Percentiles rank a stretch among this genome's conserved stretches.
Evolutionary conservation across 2,113 vertebrate species (phyloP).

Genomic region (Xiphophorus couchianus): DNA sequence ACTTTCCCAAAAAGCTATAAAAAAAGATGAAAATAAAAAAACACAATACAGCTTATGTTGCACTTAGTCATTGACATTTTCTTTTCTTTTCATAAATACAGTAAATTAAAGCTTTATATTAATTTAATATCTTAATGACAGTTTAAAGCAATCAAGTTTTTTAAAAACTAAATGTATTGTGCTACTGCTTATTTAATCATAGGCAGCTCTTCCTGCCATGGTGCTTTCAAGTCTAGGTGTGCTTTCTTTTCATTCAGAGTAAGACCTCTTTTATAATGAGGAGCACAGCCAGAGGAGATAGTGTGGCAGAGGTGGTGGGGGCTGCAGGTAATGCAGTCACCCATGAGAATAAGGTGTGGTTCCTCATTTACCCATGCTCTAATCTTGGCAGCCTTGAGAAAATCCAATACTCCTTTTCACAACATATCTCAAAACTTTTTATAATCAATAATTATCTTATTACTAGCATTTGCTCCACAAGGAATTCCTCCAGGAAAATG

Average conservation of each 20-base stretch:
- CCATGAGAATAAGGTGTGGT: slow-evolving; percentile 32
- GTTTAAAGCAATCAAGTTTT: not conserved
- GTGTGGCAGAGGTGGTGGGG: slow-evolving; percentile 17
- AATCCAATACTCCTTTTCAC: slow-evolving; percentile 17
- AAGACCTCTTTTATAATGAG: slow-evolving; percentile 41
- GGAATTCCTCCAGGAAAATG: not conserved
- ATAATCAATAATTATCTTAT: slow-evolving; percentile 28
- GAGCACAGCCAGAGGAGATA: slow-evolving; percentile 26
- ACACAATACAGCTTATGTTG: not conserved
- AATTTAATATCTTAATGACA: not conserved
- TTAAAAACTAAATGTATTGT: not conserved
- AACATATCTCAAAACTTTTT: slow-evolving; percentile 22
- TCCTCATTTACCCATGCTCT: slow-evolving; percentile 28
- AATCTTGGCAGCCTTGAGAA: slow-evolving; percentile 21
- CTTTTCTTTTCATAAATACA: not conserved
- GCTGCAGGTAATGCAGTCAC: slow-evolving; percentile 23
- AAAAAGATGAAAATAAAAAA: not conserved
- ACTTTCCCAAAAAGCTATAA: slow-evolving; percentile 7
- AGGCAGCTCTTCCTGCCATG: not conserved
- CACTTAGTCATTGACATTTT: not conserved
- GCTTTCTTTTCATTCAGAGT: slow-evolving; percentile 39
- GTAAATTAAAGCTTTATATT: not conserved
- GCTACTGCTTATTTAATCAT: not conserved
- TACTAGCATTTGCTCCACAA: not conserved
- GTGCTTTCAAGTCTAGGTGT: not conserved